These are phyloP conservation scores for Lasioglossum oenotherae DNA, from an alignment of 2,888 invertebrate species.

Conservation along the genomic window DNA sequence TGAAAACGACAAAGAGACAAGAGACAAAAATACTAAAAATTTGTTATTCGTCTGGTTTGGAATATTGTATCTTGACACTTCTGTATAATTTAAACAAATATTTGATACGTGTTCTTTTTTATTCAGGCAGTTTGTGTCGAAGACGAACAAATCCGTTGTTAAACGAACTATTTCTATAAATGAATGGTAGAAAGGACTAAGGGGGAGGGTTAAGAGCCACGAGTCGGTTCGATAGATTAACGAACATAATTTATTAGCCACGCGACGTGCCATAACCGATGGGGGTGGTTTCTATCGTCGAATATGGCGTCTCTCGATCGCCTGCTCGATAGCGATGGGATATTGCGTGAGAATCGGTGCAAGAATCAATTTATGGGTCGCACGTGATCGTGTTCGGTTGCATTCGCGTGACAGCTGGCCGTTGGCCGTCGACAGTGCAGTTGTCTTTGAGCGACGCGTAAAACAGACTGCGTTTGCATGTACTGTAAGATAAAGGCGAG, in stretches of 20 bases:
- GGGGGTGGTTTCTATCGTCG: slow-evolving; percentile 26
- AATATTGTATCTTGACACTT: too few relatives aligned
- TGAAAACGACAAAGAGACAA: too few relatives aligned
- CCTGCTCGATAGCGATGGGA: slow-evolving; percentile 1
- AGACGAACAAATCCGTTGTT: neutral
- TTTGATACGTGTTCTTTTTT: too few relatives aligned
- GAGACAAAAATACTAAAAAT: too few relatives aligned
- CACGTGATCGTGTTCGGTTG: slow-evolving; percentile 41
- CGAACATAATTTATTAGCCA: slow-evolving; percentile 48
- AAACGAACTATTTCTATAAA: neutral
- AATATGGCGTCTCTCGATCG: slow-evolving; percentile 29
- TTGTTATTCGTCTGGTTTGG: too few relatives aligned
- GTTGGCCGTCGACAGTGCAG: slow-evolving; percentile 12
- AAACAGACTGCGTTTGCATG: neutral
- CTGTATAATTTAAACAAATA: too few relatives aligned
- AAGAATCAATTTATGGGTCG: slow-evolving; percentile 57
- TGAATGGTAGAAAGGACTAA: too few relatives aligned
- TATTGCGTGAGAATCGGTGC: slow-evolving; percentile 59
- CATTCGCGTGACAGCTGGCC: slow-evolving; percentile 56
- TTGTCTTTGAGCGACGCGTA: neutral
- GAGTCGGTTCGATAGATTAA: slow-evolving; percentile 23
- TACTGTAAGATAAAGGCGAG: neutral
- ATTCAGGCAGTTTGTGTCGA: too few relatives aligned
- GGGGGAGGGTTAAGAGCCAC: neutral
- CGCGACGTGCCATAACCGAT: slow-evolving; percentile 31